Percentiles rank a stretch among this genome's conserved stretches.
Evolutionary conservation across 2,888 invertebrate species (phyloP).

Genomic region (Schrankia costaestrigalis): DNA sequence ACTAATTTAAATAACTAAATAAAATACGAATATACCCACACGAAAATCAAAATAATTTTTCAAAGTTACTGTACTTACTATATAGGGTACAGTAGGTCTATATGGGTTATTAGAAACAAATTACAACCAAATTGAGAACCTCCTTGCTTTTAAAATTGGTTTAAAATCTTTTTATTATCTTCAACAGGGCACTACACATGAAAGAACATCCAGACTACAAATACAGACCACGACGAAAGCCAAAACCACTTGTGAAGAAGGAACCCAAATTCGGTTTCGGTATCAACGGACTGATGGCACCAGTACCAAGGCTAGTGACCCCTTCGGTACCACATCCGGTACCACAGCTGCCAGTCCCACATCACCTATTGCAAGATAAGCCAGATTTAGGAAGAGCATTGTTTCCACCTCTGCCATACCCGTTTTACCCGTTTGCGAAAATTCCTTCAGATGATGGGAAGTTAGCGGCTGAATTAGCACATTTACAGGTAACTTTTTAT

Average conservation of each 20-base stretch:
- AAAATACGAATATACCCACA: too few species aligned
- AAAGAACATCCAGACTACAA: slow-evolving; percentile 97
- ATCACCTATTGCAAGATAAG: slow-evolving; percentile 79
- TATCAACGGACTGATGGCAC: slow-evolving; percentile 83
- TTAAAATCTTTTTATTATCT: background rate
- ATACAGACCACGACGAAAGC: slow-evolving; percentile 92
- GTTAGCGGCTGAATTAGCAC: slow-evolving; percentile 85
- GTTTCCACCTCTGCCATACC: slow-evolving; percentile 87
- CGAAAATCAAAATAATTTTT: too few species aligned
- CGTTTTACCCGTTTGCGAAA: slow-evolving; percentile 85
- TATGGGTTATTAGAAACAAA: too few species aligned
- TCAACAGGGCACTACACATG: slow-evolving; percentile 92
- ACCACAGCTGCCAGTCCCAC: slow-evolving; percentile 67
- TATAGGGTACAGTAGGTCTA: too few species aligned
- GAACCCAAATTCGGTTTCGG: slow-evolving; percentile 88
- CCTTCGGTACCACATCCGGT: slow-evolving; percentile 70
- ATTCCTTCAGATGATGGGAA: slow-evolving; percentile 76
- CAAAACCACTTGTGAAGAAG: slow-evolving; percentile 91
- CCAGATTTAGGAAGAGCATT: slow-evolving; percentile 84
- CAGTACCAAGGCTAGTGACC: slow-evolving; percentile 73
- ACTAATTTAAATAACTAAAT: too few species aligned
- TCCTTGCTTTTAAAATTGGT: too few species aligned
- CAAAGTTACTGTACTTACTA: too few species aligned
- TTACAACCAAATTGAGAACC: background rate
- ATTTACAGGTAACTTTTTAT: slow-evolving; percentile 71